phyloP scores from a whole-genome alignment of 2,888 invertebrate genomes.

The Lepidocyrtinus sp. region DNA sequence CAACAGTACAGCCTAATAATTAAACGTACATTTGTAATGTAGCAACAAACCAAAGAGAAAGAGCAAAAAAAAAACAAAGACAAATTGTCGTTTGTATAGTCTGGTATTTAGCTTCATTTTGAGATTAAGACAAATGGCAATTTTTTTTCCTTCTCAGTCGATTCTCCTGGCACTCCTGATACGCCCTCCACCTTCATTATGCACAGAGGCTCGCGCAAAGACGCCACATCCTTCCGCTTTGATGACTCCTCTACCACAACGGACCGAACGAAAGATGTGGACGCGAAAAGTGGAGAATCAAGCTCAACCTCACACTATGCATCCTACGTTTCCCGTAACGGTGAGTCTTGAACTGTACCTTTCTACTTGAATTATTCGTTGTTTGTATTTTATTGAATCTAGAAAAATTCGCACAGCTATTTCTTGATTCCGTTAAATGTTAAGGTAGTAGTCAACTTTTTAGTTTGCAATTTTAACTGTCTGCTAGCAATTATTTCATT shows the following conservation, averaged over 20 bases:
- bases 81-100: too few relatives aligned
- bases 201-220: slow-evolving; percentile 39
- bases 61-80: too few relatives aligned
- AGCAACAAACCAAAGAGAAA: too few relatives aligned
- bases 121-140: too few relatives aligned
- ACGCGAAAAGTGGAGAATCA: slow-evolving; percentile 31
- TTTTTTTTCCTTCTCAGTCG: too few relatives aligned
- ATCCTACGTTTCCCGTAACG: slow-evolving; percentile 66
- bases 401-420: slow-evolving; percentile 25
- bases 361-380: not conserved
- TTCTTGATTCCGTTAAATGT: slow-evolving; percentile 23
- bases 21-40: too few relatives aligned
- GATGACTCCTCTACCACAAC: slow-evolving; percentile 24
- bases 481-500: not conserved
- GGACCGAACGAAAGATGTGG: slow-evolving; percentile 30
- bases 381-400: not conserved
- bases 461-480: not conserved
- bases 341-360: slow-evolving; percentile 63
- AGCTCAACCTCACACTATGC: slow-evolving; percentile 53
- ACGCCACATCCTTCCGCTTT: slow-evolving; percentile 22
- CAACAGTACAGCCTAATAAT: too few relatives aligned
- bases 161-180: slow-evolving; percentile 87
- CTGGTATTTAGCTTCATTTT: too few relatives aligned
- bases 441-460: not conserved
- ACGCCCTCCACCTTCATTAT: slow-evolving; percentile 69